Conservation (phyloP, 2,113 vertebrate species). For the Dissostichus mawsoni region DNA sequence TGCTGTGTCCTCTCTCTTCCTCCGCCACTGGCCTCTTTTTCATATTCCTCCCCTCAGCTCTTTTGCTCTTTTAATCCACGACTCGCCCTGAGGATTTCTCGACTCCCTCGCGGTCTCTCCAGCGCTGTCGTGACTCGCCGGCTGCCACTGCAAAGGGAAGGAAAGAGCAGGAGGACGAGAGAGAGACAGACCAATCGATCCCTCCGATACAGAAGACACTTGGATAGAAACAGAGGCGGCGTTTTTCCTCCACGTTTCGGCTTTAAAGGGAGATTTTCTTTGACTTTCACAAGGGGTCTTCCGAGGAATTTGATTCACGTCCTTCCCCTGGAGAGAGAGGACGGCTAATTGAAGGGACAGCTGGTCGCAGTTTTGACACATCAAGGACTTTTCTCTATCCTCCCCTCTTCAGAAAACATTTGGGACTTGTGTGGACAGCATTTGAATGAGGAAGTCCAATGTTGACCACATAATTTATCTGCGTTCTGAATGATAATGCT, state of each 20-base stretch:
- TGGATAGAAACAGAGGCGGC: constrained; percentile 15
- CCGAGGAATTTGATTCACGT: constrained; percentile 25
- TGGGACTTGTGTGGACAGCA: constrained; percentile 30
- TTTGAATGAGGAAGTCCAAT: constrained; percentile 48
- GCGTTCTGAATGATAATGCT: constrained; percentile 79
- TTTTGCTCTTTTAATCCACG: constrained; percentile 33
- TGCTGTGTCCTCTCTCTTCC: constrained; percentile 53
- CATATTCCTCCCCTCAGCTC: constrained; percentile 36
- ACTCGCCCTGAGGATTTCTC: constrained; percentile 54
- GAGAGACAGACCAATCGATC: constrained; percentile 67
- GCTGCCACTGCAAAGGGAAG: constrained; percentile 61
- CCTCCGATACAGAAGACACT: constrained; percentile 36
- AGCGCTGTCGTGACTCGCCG: constrained; percentile 69
- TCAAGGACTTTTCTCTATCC: constrained; percentile 16
- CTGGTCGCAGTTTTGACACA: constrained; percentile 39
- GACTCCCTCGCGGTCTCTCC: constrained; percentile 13
- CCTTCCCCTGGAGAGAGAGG: constrained; percentile 28
- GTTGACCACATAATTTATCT: constrained; percentile 56
- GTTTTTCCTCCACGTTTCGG: constrained; percentile 13
- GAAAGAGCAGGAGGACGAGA: constrained; percentile 55
- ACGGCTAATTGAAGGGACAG: constrained; percentile 36
- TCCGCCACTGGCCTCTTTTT: constrained; percentile 57
- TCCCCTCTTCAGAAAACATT: constrained; percentile 19
- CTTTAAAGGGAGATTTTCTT: constrained; percentile 39
- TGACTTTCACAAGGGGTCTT: constrained; percentile 30